Evolutionary conservation across 2,113 vertebrate species (phyloP).

Genomic region (Myotis yumanensis): DNA sequence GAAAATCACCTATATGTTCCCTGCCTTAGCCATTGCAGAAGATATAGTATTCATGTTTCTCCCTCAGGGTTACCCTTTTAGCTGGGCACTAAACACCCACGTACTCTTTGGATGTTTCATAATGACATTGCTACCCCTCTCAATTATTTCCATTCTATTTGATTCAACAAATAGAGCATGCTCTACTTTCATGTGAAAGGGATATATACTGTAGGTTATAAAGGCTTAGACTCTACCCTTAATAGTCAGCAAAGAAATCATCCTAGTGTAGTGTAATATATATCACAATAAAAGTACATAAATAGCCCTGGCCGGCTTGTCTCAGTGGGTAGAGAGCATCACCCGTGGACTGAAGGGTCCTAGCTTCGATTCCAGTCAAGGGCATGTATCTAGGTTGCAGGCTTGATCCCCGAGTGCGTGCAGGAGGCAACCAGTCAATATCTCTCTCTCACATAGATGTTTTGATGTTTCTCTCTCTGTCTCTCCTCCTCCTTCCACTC

Average conservation of each 20-base stretch:
- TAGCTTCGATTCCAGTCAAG: too few relatives aligned
- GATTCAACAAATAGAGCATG: background rate
- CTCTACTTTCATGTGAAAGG: background rate
- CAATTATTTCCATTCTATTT: slow-evolving; percentile 6
- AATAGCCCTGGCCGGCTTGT: background rate
- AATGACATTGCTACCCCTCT: background rate
- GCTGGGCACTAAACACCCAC: background rate
- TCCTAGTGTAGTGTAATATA: background rate
- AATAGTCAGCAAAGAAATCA: background rate
- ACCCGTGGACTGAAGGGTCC: too few relatives aligned
- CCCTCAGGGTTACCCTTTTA: background rate
- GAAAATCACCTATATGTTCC: background rate
- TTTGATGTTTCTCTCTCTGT: too few relatives aligned
- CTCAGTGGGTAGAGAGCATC: too few relatives aligned
- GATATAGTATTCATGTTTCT: background rate
- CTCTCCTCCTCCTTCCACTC: too few relatives aligned
- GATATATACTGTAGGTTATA: background rate
- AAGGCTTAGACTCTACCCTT: background rate
- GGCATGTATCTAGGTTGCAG: too few relatives aligned
- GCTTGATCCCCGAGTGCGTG: too few relatives aligned
- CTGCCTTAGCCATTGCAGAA: background rate
- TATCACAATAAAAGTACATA: background rate
- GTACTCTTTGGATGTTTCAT: background rate
- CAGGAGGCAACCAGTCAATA: too few relatives aligned
- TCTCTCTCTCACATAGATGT: too few relatives aligned